Evolutionary conservation across 2,113 vertebrate genomes (phyloP), one percentile per base, ranked within the genome.

Genomic region (Notiomystis cincta): DNA sequence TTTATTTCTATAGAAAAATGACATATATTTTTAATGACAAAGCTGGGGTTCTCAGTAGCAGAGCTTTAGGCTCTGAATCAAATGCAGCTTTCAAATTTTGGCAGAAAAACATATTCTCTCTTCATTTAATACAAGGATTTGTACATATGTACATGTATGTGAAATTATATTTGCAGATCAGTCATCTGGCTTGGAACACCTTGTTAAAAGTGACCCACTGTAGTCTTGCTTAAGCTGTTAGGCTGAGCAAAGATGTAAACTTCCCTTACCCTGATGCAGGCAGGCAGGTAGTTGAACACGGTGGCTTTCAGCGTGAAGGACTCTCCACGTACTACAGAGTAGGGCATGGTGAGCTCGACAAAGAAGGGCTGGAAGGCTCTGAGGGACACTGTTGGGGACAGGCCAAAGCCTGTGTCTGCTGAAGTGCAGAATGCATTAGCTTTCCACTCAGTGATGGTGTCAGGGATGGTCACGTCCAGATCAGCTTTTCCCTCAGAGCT

Each of bases 361-460:
- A 99, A 99, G 98, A 99, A 99, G 11, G 98, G 98, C 96, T 99
- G 98, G 97, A 99, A 98, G 94, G 97, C 98, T 3, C 15, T 98
- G 53, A 99, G 72, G 40, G 97, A 82, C 78, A 93, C 40, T 18
- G 97, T 94, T 0, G 97, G 96, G 85, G 99, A 98, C 79, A 99
- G 95, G 35, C 99, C 99, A n/a, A 99, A 97, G 22, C 99, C 99
- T 1, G 96, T 31, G 9, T 94, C 90, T 15, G 37, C 6, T 1
- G 98, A 98, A 87, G 98, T 91, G 92, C 99, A 99, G 97, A 99
- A 98, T 8, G 97, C 98, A 13, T 97, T 98, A 1, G 98, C 98
- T 94, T 98, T 98, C 99, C 99, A 99, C 37, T 98, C 98, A 1
- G 98, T 99, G 97, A 99, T 99, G 96, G 98, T 98, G 91, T 99